Base-by-base conservation (phyloP, 2,113 vertebrate species). In the Thamnaconus septentrionalis region DNA sequence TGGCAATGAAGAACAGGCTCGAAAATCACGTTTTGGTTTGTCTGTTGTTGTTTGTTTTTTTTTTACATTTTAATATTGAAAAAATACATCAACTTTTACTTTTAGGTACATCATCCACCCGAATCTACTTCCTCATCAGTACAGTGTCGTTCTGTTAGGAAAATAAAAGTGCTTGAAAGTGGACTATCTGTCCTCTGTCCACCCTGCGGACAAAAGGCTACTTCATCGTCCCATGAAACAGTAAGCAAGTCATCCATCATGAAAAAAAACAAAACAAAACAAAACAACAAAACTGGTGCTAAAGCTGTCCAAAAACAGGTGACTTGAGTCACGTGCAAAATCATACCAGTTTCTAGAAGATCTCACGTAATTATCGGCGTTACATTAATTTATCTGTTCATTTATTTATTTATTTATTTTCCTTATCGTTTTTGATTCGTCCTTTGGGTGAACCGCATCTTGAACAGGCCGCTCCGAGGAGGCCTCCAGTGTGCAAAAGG, bases 111-210 rank as follows among this genome's bases (percentile, higher is more conserved):
- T 78, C 77, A 85, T 81, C 75, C 85, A 78, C 83, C 80, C 83
- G 68, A 71, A 31, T 75, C 77, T 58, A 58, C 71, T 77, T 72
- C 62, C 71, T 56, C 85, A 76, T 83, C 59, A 44, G 58, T 69
- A 90, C 87, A 90, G 85, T 90, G 87, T 87, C 46, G 64, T 78
- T 88, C 71, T 75, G 69, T 79, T 82, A 81, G 78, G 74, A 80
- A 87, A 86, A 75, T 12, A 87, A 91, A 91, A 91, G 90, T 91
- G 91, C 88, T 88, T 89, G 85, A 69, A 85, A 63, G 79, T 85
- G 80, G 69, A 83, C 68, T 4, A 57, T 63, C 57, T 66, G 64
- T 78, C 68, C 66, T 78, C 71, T 67, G 65, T 68, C 87, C 86
- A 84, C 70, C 76, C 70, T 55, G 47, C 67, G 62, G 64, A 73